A percentile compares a stretch with the other conserved stretches of the same genome.
Evolutionary conservation across 2,797 vertebrate species (phyloP).

Genomic region (Hemitrygon akajei): DNA sequence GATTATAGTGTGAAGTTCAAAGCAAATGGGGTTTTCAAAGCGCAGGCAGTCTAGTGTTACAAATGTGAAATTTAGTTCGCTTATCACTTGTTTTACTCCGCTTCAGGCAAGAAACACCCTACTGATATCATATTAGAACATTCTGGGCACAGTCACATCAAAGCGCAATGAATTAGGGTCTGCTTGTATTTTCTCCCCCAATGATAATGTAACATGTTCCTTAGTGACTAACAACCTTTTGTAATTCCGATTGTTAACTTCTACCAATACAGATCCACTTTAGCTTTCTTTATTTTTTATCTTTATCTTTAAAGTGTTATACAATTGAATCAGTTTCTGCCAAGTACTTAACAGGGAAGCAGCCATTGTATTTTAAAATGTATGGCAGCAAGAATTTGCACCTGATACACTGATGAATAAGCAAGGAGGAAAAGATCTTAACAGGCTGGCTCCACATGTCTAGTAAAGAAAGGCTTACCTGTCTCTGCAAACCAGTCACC

Average conservation of each 20-base stretch:
- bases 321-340: conserved; percentile 24
- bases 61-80: not conserved
- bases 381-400: not conserved
- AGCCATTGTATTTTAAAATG: conserved; percentile 24
- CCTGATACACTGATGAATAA: conserved; percentile 23
- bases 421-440: not conserved
- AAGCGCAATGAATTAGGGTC: not conserved
- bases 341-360: conserved; percentile 4
- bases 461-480: not conserved
- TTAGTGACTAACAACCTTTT: conserved; percentile 4
- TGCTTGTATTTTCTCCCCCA: not conserved
- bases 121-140: conserved; percentile 11
- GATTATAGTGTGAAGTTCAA: conserved; percentile 29
- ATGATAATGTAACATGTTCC: not conserved
- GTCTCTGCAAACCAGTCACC: too few relatives aligned
- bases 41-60: not conserved
- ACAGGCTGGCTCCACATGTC: not conserved
- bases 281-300: not conserved
- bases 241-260: conserved; percentile 1
- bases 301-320: not conserved
- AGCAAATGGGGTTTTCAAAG: not conserved
- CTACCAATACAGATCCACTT: conserved; percentile 15
- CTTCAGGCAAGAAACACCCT: not conserved
- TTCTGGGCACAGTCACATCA: conserved; percentile 14
- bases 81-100: not conserved